These are phyloP conservation scores for Acomys russatus DNA, from an alignment of 2,797 vertebrate species.

Conservation along the genomic window DNA sequence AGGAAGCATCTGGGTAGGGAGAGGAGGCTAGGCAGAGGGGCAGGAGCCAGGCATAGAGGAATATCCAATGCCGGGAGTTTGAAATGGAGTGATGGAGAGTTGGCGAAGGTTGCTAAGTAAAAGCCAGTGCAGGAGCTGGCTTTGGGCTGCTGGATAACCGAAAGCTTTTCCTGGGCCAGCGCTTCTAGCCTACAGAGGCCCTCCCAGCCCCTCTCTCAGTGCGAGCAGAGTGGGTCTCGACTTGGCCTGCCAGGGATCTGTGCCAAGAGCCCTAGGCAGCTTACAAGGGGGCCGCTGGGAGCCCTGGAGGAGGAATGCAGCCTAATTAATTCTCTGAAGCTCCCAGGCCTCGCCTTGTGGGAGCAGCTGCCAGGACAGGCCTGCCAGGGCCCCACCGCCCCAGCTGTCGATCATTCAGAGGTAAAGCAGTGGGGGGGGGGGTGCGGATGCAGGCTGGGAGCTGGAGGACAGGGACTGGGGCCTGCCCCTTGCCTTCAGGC, in stretches of 20 bases:
- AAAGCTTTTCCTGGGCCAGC: neutral
- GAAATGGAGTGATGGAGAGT: constrained; percentile 56
- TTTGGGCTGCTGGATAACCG: constrained; percentile 32
- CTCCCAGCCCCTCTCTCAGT: constrained; percentile 49
- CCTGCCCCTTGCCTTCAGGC: constrained; percentile 42
- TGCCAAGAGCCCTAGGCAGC: constrained; percentile 84
- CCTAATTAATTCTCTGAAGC: constrained; percentile 84
- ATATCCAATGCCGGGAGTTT: neutral
- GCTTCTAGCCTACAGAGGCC: constrained; percentile 44
- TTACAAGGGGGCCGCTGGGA: constrained; percentile 75
- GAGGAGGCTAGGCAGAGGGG: neutral
- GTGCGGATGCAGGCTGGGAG: neutral
- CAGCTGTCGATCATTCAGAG: constrained; percentile 71
- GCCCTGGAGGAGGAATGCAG: constrained; percentile 82
- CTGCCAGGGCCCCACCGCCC: constrained; percentile 76
- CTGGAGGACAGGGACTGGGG: neutral
- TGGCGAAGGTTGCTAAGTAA: neutral
- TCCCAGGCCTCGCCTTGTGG: constrained; percentile 81
- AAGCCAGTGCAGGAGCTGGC: constrained; percentile 53
- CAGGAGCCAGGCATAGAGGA: neutral
- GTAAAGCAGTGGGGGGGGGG: constrained; percentile 28
- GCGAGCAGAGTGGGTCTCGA: constrained; percentile 67
- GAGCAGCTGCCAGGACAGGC: constrained; percentile 83
- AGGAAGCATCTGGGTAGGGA: neutral
- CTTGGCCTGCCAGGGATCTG: constrained; percentile 80